Conservation (phyloP, 2,888 invertebrate species). For the Linyphia triangularis region DNA sequence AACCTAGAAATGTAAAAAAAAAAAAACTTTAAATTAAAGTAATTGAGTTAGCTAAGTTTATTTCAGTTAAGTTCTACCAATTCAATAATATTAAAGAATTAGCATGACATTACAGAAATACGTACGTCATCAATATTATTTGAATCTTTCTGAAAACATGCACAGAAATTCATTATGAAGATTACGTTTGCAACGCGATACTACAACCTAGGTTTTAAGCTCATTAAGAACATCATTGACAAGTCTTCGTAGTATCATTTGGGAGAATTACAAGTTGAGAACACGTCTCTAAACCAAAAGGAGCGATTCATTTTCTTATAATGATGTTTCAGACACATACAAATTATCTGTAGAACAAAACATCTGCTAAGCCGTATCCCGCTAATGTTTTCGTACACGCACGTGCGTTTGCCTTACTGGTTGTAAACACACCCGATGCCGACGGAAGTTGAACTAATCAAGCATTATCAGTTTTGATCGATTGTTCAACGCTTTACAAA, state of each 20-base stretch:
- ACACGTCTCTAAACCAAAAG: slow-evolving; percentile 22
- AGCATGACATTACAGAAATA: too few species aligned
- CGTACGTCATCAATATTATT: too few species aligned
- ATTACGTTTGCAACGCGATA: background rate
- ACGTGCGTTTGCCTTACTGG: background rate
- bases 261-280: slow-evolving; percentile 46
- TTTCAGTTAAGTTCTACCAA: too few species aligned
- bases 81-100: too few species aligned
- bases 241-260: slow-evolving; percentile 35
- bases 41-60: too few species aligned
- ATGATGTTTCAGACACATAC: slow-evolving; percentile 41
- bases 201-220: background rate
- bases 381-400: slow-evolving; percentile 52
- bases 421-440: slow-evolving; percentile 33
- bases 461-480: background rate
- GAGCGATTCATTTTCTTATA: slow-evolving; percentile 49
- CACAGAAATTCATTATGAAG: slow-evolving; percentile 22
- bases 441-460: slow-evolving; percentile 22
- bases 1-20: too few species aligned
- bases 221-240: slow-evolving; percentile 37
- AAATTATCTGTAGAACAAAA: slow-evolving; percentile 37
- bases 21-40: too few species aligned
- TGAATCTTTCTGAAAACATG: too few species aligned
- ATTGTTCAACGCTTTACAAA: background rate
- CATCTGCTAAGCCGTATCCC: slow-evolving; percentile 37